Evolutionary conservation across 1,140 invertebrate genomes (phyloP).

Genomic region (Monomorium pharaonis): DNA sequence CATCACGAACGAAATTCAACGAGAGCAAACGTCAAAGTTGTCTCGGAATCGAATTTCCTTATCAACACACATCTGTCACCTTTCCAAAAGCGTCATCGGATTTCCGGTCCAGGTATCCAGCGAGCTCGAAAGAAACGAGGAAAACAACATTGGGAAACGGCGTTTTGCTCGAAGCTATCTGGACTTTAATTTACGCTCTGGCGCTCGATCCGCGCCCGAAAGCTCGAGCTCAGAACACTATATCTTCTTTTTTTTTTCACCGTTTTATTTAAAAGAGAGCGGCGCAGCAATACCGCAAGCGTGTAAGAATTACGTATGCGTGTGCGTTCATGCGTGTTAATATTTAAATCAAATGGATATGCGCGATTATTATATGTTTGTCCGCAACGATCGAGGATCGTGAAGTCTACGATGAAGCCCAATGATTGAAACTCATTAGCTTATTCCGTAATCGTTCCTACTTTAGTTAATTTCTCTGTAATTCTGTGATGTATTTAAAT

Average conservation of each 20-base stretch:
- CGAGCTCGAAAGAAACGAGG: neutral
- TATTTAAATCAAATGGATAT: constrained; percentile 16
- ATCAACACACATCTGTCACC: constrained; percentile 14
- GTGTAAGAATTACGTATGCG: neutral
- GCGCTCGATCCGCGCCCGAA: neutral
- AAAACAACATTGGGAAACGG: neutral
- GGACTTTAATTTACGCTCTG: constrained; percentile 32
- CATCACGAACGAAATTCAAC: neutral
- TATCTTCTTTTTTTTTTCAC: neutral
- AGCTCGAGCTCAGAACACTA: constrained; percentile 4
- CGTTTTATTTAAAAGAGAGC: neutral
- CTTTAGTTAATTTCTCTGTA: neutral
- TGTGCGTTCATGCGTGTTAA: neutral
- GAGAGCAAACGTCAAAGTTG: constrained; percentile 10
- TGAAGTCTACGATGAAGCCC: constrained; percentile 34
- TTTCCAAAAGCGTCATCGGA: constrained; percentile 14
- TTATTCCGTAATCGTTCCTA: neutral
- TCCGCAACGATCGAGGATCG: constrained; percentile 36
- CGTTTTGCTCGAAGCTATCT: neutral
- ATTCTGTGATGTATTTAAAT: constrained; percentile 24
- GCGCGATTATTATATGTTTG: constrained; percentile 21
- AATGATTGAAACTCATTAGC: constrained; percentile 18
- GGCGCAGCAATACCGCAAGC: neutral
- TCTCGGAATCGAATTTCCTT: constrained; percentile 41
- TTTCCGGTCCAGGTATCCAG: neutral